These are phyloP conservation scores for Gnathonemus echidnorhynchus DNA, from an alignment of 2,113 vertebrate genomes.

Conservation along the genomic window DNA sequence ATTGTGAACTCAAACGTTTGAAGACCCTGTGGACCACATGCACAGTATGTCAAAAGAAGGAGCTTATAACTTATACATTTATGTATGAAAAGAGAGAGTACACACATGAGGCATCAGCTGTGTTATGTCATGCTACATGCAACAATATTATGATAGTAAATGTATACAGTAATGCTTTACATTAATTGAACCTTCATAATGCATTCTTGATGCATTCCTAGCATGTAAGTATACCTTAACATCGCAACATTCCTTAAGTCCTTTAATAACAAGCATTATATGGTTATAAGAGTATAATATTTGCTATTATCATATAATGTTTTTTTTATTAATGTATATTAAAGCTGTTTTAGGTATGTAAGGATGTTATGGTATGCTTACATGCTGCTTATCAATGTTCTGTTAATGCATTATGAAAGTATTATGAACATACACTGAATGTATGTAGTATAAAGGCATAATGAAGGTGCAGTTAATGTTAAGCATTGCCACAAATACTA, in stretches of 20 bases:
- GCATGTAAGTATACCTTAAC: neutral
- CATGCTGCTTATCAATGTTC: neutral
- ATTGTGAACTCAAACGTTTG: neutral
- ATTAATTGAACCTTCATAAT: neutral
- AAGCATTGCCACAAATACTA: neutral
- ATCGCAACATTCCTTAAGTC: neutral
- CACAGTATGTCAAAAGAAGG: neutral
- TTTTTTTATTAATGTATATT: neutral
- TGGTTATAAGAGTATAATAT: neutral
- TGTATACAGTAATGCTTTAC: neutral
- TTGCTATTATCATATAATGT: neutral
- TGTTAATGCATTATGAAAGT: neutral
- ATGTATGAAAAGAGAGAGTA: neutral
- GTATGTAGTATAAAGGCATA: neutral
- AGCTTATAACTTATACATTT: neutral
- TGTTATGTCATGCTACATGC: neutral
- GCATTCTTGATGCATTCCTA: neutral
- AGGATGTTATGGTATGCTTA: neutral
- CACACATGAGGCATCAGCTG: neutral
- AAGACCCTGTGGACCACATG: neutral
- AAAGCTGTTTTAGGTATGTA: neutral
- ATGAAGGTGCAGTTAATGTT: neutral
- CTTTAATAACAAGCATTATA: neutral
- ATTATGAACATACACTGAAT: neutral
- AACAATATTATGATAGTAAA: neutral